A percentile compares a stretch with the other conserved stretches of the same genome.
phyloP scores from a whole-genome alignment of 1,140 invertebrate species.

The Riptortus pedestris region DNA sequence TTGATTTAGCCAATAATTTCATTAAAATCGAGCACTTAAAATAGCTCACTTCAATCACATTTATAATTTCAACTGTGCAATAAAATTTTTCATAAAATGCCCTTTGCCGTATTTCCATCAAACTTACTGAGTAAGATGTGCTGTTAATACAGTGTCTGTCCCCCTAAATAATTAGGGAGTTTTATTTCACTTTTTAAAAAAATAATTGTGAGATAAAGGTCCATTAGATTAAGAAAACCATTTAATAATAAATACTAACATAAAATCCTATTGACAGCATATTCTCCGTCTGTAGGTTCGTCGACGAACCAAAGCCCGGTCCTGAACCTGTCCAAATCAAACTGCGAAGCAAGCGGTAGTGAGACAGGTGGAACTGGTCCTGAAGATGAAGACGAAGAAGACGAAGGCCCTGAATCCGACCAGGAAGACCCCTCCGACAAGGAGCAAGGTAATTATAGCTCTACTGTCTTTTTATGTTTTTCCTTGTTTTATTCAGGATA shows the following conservation, averaged over 20 bases:
- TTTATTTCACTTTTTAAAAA: too few species aligned
- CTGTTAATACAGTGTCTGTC: too few species aligned
- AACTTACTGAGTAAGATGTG: too few species aligned
- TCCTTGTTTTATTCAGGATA: not conserved
- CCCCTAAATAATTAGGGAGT: too few species aligned
- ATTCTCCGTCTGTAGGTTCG: slow-evolving; percentile 47
- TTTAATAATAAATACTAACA: not conserved
- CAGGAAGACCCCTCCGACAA: slow-evolving; percentile 74
- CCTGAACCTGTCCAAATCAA: slow-evolving; percentile 77
- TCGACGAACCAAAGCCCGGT: slow-evolving; percentile 82
- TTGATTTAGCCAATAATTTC: too few species aligned
- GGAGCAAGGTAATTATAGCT: slow-evolving; percentile 66
- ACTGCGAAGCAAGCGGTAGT: slow-evolving; percentile 50
- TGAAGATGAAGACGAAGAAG: slow-evolving; percentile 74
- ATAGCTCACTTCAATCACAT: too few species aligned
- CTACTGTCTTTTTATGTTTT: slow-evolving; percentile 2
- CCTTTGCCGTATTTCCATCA: too few species aligned
- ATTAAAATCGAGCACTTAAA: too few species aligned
- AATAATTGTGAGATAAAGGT: too few species aligned
- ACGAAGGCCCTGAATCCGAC: slow-evolving; percentile 56
- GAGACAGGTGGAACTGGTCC: slow-evolving; percentile 51
- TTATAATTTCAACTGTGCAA: too few species aligned
- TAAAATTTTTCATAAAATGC: too few species aligned
- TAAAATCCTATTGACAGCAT: not conserved
- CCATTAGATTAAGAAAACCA: not conserved